phyloP scores from a whole-genome alignment of 2,888 invertebrate species.

The Proisotoma minuta region DNA sequence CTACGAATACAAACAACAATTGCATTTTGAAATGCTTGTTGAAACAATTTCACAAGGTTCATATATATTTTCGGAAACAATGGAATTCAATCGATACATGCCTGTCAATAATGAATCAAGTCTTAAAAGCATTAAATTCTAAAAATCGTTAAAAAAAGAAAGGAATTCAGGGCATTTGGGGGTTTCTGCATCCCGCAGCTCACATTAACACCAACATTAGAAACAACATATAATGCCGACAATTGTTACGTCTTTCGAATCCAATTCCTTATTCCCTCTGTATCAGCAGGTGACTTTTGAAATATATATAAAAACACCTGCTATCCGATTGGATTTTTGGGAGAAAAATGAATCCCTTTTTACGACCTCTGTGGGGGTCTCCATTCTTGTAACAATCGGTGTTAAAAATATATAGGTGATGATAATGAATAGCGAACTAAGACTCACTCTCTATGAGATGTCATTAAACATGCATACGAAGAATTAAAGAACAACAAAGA shows the following conservation, averaged over 20 bases:
- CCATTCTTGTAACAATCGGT: neutral
- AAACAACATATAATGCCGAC: too few species aligned
- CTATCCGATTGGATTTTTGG: slow-evolving; percentile 10
- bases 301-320: slow-evolving; percentile 9
- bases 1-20: too few species aligned
- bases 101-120: neutral
- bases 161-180: neutral
- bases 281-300: slow-evolving; percentile 10
- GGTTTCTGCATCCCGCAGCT: slow-evolving; percentile 11
- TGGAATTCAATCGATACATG: too few species aligned
- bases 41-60: too few species aligned
- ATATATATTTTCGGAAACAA: slow-evolving; percentile 7
- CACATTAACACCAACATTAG: neutral
- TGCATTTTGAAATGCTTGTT: too few species aligned
- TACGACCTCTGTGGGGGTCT: slow-evolving; percentile 4
- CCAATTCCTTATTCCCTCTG: neutral
- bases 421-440: neutral
- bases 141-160: slow-evolving; percentile 1
- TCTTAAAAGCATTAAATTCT: neutral
- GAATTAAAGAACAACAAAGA: too few species aligned
- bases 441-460: too few species aligned
- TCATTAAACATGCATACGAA: neutral
- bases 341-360: slow-evolving; percentile 10
- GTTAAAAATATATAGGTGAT: neutral
- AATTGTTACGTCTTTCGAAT: too few species aligned